Evolutionary conservation across 2,113 vertebrate species (phyloP).

Genomic region (Aleadryas rufinucha): DNA sequence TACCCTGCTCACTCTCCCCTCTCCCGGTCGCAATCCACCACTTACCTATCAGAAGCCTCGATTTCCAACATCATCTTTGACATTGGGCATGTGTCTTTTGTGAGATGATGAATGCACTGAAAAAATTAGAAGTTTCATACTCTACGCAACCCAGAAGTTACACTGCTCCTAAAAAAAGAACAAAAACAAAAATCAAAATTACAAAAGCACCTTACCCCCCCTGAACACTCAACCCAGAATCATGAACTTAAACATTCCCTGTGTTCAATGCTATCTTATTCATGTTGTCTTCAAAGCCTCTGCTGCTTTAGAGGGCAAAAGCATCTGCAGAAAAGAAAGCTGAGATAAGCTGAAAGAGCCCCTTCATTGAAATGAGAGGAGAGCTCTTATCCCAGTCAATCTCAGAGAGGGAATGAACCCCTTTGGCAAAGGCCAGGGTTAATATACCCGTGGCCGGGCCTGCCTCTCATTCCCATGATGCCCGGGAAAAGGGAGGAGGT

Average conservation of each 20-base stretch:
- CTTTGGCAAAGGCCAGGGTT: not conserved
- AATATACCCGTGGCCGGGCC: not conserved
- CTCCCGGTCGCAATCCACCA: not conserved
- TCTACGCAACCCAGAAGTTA: fast-evolving
- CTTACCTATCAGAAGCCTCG: too few species aligned
- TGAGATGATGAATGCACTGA: too few species aligned
- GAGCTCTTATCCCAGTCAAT: fast-evolving
- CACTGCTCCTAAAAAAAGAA: too few species aligned
- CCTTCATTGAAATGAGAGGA: too few species aligned
- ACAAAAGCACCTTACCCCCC: too few species aligned
- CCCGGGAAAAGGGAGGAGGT: not conserved
- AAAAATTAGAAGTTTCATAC: too few species aligned
- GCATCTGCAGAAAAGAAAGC: not conserved
- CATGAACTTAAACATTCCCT: not conserved
- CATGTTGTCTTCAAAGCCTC: fast-evolving
- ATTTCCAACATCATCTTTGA: too few species aligned
- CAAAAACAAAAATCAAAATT: too few species aligned
- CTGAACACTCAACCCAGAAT: not conserved
- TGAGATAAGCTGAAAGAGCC: fast-evolving
- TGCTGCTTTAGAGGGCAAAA: not conserved
- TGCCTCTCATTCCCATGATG: not conserved
- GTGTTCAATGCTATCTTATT: not conserved
- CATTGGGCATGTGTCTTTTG: too few species aligned
- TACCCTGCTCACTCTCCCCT: too few species aligned
- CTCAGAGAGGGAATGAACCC: fast-evolving